These are phyloP conservation scores for Cephalopterus ornatus DNA, from an alignment of 2,113 vertebrate species.

Conservation along the genomic window DNA sequence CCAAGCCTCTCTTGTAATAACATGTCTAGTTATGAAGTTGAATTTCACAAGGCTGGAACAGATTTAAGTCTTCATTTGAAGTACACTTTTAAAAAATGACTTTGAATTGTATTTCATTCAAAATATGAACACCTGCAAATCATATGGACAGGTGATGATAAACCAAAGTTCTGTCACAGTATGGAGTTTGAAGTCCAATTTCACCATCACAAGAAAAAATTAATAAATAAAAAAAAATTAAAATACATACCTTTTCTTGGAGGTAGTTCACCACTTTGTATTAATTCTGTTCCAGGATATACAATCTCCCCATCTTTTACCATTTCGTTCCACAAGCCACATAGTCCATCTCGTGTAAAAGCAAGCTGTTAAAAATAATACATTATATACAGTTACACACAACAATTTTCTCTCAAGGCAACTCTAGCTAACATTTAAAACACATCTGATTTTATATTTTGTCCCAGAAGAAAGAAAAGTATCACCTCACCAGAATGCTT, in stretches of 20 bases:
- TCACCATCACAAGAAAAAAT: neutral
- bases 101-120: neutral
- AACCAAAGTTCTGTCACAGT: neutral
- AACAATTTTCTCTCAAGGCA: neutral
- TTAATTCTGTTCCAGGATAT: constrained; percentile 84
- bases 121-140: neutral
- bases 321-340: constrained; percentile 99
- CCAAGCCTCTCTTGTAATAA: neutral
- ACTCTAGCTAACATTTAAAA: neutral
- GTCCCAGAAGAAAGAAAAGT: neutral
- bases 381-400: neutral
- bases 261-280: constrained; percentile 79
- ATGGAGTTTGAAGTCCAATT: neutral
- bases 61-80: neutral
- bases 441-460: neutral
- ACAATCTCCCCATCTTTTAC: constrained; percentile 97
- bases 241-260: constrained; percentile 75
- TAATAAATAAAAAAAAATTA: neutral
- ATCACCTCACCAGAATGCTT: neutral
- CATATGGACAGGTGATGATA: neutral
- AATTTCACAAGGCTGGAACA: neutral
- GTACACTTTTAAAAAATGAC: neutral
- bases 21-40: neutral
- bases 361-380: constrained; percentile 81
- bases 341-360: constrained; percentile 93